A percentile compares a stretch with the other conserved stretches of the same genome.
Conservation (phyloP, 64 coral and sea anemone species). For the Pocillopora verrucosa region DNA sequence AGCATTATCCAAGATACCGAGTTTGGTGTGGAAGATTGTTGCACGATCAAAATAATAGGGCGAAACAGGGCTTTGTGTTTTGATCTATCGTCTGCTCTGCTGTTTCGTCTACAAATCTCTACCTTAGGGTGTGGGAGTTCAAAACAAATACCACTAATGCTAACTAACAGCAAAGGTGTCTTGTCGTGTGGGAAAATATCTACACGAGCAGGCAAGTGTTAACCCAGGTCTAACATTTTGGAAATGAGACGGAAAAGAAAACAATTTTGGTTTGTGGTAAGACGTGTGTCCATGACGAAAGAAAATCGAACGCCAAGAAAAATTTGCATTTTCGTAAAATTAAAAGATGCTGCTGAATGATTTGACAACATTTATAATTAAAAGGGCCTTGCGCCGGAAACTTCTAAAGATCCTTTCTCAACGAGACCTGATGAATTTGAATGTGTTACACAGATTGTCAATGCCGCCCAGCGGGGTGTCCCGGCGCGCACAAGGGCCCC, state of each 20-base stretch:
- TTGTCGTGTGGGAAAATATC: neutral
- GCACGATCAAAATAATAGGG: neutral
- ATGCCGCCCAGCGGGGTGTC: constrained; percentile 2
- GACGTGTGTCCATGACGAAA: neutral
- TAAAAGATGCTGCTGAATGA: constrained; percentile 4
- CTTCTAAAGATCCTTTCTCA: constrained; percentile 27
- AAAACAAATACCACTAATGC: constrained; percentile 20
- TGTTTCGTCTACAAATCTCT: constrained; percentile 39
- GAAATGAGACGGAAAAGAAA: constrained; percentile 6
- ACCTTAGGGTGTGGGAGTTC: constrained; percentile 1
- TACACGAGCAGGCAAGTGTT: neutral
- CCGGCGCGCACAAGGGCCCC: neutral
- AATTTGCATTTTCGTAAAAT: neutral
- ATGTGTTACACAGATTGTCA: constrained; percentile 29
- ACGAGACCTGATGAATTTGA: constrained; percentile 21
- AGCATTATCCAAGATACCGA: neutral
- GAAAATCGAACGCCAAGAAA: neutral
- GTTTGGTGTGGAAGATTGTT: neutral
- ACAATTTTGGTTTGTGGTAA: neutral
- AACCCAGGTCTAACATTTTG: neutral
- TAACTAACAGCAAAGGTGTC: neutral
- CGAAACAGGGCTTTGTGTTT: neutral
- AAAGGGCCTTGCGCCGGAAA: constrained; percentile 26
- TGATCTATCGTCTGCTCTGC: neutral
- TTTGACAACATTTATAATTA: constrained; percentile 23